phyloP scores from a whole-genome alignment of 2,113 vertebrate species.

The Rutilus rutilus region DNA sequence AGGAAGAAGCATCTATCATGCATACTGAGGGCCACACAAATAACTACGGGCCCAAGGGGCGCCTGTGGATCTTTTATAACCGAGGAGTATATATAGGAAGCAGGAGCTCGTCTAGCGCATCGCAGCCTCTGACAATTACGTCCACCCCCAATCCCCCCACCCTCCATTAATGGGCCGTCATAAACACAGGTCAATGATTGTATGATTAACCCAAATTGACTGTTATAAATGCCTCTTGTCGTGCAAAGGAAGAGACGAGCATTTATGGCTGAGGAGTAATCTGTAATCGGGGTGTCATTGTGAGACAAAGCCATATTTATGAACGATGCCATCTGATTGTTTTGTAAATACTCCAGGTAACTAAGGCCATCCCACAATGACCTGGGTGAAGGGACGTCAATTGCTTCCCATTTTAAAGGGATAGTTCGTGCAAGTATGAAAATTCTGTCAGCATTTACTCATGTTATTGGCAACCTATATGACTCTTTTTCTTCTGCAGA shows the following conservation, averaged over 20 bases:
- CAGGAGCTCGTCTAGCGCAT: conserved; percentile 4
- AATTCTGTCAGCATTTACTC: background rate
- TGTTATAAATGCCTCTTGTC: conserved; percentile 57
- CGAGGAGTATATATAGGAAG: conserved; percentile 44
- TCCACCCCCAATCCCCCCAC: conserved; percentile 15
- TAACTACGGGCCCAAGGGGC: conserved; percentile 37
- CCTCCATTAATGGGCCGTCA: conserved; percentile 58
- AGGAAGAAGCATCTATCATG: conserved; percentile 56
- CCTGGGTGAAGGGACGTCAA: conserved; percentile 7
- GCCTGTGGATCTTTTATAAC: conserved; percentile 55
- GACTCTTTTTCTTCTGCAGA: background rate
- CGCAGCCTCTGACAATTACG: conserved; percentile 47
- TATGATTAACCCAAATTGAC: conserved; percentile 62
- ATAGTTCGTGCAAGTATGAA: background rate
- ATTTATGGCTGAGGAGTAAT: conserved; percentile 44
- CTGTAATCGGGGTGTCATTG: conserved; percentile 51
- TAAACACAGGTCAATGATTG: conserved; percentile 61
- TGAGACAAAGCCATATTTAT: conserved; percentile 44
- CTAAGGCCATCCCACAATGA: conserved; percentile 42
- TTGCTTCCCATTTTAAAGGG: conserved; percentile 28
- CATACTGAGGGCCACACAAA: conserved; percentile 43
- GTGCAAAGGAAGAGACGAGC: conserved; percentile 57
- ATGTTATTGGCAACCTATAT: background rate
- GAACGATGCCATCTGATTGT: conserved; percentile 44
- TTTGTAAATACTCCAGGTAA: conserved; percentile 41